Base-by-base conservation (phyloP, 2,113 vertebrate species). In the Aramus guarauna region DNA sequence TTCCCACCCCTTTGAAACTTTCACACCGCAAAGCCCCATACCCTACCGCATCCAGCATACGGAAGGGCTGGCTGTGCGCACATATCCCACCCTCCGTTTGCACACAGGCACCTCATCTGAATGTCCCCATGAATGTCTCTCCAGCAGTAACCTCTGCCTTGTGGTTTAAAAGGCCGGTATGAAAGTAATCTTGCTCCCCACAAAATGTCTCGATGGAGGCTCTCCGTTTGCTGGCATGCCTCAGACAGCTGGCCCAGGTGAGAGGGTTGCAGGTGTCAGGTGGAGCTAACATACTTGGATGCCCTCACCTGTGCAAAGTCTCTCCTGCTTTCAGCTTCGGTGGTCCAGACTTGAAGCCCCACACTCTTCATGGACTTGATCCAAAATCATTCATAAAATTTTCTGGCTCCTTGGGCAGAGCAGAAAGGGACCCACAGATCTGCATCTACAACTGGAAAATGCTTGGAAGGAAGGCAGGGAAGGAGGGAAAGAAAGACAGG, bases 181-280 rank as follows among this genome's bases (percentile, higher is more conserved):
- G 9, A 83, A 47, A 90, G 11, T 14, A 45, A 91, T 23, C 43
- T 18, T 39, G n/a, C 32, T 78, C 47, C 68, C 64, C 69, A 34
- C 2, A 2, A 62, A 62, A 78, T 37, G 10, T 52, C 39, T 72
- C 0, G 0, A 30, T 56, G 34, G 34, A 63, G 34, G 29, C 17
- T 7, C 30, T 71, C 69, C 8, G 0, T 9, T 27, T 76, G 36
- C 41, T 9, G 58, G n/a, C 22, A 22, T 26, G 24, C 15, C 34
- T 52, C 0, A 0, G 39, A 19, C 0, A 85, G 39, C 62, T 79
- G 43, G 41, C 16, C 41, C 27, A 11, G 9, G 37, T 0, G 0
- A 68, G 39, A 41, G 12, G 19, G 32, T 12, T 0, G 0, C 48
- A 56, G 34, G 14, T 64, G 43, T 39, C 17, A 7, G 29, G 45